phyloP scores from a whole-genome alignment of 2,888 invertebrate species.

The Metallyticus violacea region DNA sequence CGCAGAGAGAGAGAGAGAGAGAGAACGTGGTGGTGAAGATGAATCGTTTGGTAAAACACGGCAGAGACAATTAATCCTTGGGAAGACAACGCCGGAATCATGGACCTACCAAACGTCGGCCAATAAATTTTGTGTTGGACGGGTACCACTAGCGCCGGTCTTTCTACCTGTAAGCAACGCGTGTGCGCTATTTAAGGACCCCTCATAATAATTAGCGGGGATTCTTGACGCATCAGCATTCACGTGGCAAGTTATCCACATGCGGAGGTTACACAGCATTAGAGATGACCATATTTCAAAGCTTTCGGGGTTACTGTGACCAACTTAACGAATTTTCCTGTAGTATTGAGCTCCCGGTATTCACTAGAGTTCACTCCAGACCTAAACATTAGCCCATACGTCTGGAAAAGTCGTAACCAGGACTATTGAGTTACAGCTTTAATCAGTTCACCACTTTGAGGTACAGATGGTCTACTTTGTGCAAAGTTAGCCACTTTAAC shows the following conservation, averaged over 20 bases:
- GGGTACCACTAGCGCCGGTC: neutral
- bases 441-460: too few relatives aligned
- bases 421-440: too few relatives aligned
- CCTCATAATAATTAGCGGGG: neutral
- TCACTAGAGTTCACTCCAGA: too few relatives aligned
- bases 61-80: conserved; percentile 28
- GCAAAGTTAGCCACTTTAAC: too few relatives aligned
- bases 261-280: neutral
- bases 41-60: conserved; percentile 31
- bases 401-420: too few relatives aligned
- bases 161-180: neutral
- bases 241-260: neutral
- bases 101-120: conserved; percentile 26
- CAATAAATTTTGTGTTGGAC: conserved; percentile 22
- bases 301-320: too few relatives aligned
- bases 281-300: too few relatives aligned
- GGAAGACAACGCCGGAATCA: conserved; percentile 25
- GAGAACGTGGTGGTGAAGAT: conserved; percentile 16
- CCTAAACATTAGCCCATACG: too few relatives aligned
- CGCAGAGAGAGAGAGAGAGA: neutral
- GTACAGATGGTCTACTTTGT: too few relatives aligned
- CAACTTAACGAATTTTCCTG: too few relatives aligned
- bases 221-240: neutral
- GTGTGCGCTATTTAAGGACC: neutral
- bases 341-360: too few relatives aligned